Percentiles rank a stretch among this genome's conserved stretches.
Evolutionary conservation across 2,888 invertebrate genomes (phyloP).

Genomic region (Xanthostigma xanthostigma): DNA sequence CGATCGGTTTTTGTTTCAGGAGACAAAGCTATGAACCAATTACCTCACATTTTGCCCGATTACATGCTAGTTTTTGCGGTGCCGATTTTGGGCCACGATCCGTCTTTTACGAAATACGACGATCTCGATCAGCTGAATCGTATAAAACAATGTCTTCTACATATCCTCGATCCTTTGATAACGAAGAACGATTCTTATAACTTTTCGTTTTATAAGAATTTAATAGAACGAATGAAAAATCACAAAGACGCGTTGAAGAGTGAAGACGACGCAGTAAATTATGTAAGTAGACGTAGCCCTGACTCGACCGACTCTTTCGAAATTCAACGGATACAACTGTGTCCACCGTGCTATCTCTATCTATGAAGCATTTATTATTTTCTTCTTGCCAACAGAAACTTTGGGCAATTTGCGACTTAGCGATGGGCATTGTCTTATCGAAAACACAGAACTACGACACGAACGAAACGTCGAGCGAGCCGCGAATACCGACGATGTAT

Average conservation of each 20-base stretch:
- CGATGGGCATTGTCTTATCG: conserved; percentile 76
- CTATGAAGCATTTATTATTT: background rate
- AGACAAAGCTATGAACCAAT: conserved; percentile 56
- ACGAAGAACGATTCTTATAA: conserved; percentile 88
- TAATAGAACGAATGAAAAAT: conserved; percentile 88
- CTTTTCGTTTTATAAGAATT: conserved; percentile 86
- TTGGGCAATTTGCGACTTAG: conserved; percentile 92
- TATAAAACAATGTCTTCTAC: conserved; percentile 80
- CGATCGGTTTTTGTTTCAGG: conserved; percentile 26
- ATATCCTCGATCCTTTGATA: conserved; percentile 86
- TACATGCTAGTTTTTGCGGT: conserved; percentile 96
- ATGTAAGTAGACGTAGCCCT: conserved; percentile 39
- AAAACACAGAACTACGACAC: conserved; percentile 78
- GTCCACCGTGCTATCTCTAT: no score
- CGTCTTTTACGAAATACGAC: conserved; percentile 61
- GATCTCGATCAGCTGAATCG: conserved; percentile 63
- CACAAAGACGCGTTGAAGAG: conserved; percentile 79
- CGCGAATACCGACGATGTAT: conserved; percentile 81
- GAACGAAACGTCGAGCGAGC: conserved; percentile 67
- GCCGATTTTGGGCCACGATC: conserved; percentile 88
- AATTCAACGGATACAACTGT: no score
- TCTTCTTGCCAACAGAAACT: conserved; percentile 56
- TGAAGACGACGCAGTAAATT: conserved; percentile 68
- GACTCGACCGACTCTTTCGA: no score
- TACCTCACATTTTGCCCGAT: conserved; percentile 85